Evolutionary conservation across 2,797 vertebrate species (phyloP), one percentile per base, ranked within the genome.

Genomic region (Sphenodon punctatus): DNA sequence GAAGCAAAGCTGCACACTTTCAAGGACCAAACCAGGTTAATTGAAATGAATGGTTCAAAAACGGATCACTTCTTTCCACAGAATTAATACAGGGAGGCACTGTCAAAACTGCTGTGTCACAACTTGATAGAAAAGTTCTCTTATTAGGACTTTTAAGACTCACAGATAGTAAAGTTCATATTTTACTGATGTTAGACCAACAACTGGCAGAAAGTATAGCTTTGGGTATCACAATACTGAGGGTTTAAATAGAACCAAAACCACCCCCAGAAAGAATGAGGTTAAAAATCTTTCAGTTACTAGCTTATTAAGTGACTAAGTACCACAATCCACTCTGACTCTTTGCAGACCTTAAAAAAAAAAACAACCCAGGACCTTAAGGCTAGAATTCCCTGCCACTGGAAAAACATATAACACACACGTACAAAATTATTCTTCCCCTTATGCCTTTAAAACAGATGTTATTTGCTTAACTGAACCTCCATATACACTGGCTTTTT

Each of bases 21-120:
- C 38, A 64, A 20, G 70, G 45, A 16, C 7, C 4, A 1, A 83
- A 38, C 14, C 14, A 14, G 19, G 39, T 48, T 75, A 84, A 80
- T 22, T 22, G 60, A 73, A 89, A 70, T 30, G 75, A 81, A 67
- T 3, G 4, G 20, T 74, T 41, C 59, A 78, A 59, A 49, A 86
- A 73, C 27, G 3, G 42, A 80, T 45, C 41, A 41, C 43, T 36
- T 76, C 76, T 71, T 88, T 25, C 86, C 76, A 58, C 76, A 80
- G 90, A 78, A 30, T 70, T 82, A 12, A 56, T 53, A 58, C 34
- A 36, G 5, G 16, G 60, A 78, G 68, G 32, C 1, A 1, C 10
- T 91, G 89, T 92, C 89, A 93, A 82, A 84, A 79, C 56, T 85
- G 86, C 83, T 83, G 80, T 27, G 30, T 91, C 89, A 90, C 5